Conservation (phyloP, 2,113 vertebrate genomes). For the Sula dactylatra region DNA sequence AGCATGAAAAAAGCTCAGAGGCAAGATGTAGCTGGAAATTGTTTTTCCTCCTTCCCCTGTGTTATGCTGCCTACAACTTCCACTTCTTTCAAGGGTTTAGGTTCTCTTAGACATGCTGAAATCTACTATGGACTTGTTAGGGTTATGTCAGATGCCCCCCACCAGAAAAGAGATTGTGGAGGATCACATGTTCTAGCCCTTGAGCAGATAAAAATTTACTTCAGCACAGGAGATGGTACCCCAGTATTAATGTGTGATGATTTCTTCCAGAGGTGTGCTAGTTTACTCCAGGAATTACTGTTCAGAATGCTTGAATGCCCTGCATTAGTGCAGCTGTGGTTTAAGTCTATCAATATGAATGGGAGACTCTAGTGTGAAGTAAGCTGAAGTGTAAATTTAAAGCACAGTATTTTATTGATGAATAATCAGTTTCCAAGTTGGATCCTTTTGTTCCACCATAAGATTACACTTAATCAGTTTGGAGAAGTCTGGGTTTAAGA, state of each 20-base stretch:
- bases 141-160: background rate
- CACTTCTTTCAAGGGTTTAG: background rate
- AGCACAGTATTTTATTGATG: background rate
- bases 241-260: background rate
- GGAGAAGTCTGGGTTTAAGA: background rate
- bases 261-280: background rate
- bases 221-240: background rate
- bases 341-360: background rate
- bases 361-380: background rate
- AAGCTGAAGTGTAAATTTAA: background rate
- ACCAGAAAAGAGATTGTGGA: background rate
- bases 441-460: background rate
- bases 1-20: background rate
- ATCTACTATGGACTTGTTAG: background rate
- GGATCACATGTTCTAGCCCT: background rate
- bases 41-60: background rate
- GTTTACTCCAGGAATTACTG: background rate
- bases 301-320: background rate
- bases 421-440: background rate
- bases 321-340: background rate
- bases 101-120: background rate
- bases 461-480: background rate
- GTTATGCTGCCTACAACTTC: background rate
- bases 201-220: background rate
- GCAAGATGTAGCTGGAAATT: background rate